Conservation (phyloP, 2,888 invertebrate species). For the Notodonta ziczac region DNA sequence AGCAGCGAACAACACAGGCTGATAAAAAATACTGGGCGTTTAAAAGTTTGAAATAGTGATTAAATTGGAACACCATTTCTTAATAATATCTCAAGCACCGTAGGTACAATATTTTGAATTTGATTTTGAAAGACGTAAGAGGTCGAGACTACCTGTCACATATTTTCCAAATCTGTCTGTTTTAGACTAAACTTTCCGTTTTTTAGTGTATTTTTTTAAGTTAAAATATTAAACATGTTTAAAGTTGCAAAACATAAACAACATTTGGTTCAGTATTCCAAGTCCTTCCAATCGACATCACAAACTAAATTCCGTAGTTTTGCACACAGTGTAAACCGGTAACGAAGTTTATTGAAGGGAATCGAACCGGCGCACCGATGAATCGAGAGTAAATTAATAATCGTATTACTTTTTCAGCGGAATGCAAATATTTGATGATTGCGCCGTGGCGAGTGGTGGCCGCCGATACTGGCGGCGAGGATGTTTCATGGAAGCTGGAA, state of each 20-base stretch:
- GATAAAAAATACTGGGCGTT: no score
- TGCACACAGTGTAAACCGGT: constrained; percentile 68
- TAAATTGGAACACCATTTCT: no score
- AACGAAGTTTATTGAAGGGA: constrained; percentile 58
- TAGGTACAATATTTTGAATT: no score
- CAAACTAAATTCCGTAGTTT: constrained; percentile 62
- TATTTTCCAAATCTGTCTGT: no score
- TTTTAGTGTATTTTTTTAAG: no score
- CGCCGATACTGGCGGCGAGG: constrained; percentile 33
- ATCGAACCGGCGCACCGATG: constrained; percentile 62
- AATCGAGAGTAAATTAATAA: constrained; percentile 82
- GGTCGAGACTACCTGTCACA: no score
- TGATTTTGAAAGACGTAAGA: no score
- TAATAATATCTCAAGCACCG: no score
- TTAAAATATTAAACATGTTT: neutral
- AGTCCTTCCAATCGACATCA: constrained; percentile 46
- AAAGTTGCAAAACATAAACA: neutral
- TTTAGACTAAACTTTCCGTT: no score
- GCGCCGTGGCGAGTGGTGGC: constrained; percentile 68
- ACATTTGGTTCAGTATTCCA: constrained; percentile 19
- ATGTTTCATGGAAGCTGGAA: constrained; percentile 22
- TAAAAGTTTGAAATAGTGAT: no score
- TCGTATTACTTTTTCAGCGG: constrained; percentile 81
- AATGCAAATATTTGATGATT: constrained; percentile 83
- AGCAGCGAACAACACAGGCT: no score